phyloP scores from a whole-genome alignment of 2,888 invertebrate species.

The Sicus ferrugineus region DNA sequence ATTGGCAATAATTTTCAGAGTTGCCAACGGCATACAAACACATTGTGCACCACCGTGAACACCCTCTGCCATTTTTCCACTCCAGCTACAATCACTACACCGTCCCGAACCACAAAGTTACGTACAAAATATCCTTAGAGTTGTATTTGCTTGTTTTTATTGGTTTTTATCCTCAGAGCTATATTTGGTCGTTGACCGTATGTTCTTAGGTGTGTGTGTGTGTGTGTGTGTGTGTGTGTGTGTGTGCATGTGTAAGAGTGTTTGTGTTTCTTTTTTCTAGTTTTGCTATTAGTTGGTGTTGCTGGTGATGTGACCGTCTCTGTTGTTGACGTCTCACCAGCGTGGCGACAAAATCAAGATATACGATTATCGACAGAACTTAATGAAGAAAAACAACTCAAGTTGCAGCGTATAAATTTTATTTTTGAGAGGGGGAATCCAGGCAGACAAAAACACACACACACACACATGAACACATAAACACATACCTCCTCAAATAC shows the following conservation, averaged over 20 bases:
- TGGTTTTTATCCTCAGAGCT: neutral
- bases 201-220: too few relatives aligned
- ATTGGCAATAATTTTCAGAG: conserved; percentile 25
- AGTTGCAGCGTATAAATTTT: conserved; percentile 24
- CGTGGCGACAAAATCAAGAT: conserved; percentile 21
- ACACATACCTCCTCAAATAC: neutral
- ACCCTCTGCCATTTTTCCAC: too few relatives aligned
- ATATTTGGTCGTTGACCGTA: too few relatives aligned
- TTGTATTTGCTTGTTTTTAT: neutral
- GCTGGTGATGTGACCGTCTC: neutral
- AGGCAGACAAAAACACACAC: neutral
- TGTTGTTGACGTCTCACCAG: neutral
- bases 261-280: neutral
- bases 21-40: neutral
- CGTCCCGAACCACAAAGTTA: too few relatives aligned
- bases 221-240: too few relatives aligned
- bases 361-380: conserved; percentile 30
- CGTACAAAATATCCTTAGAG: too few relatives aligned
- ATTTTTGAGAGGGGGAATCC: neutral
- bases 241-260: too few relatives aligned
- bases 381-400: conserved; percentile 31
- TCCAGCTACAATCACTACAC: too few relatives aligned
- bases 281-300: neutral
- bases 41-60: too few relatives aligned
- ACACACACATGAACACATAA: neutral